Evolutionary conservation across 2,888 invertebrate species (phyloP).

Genomic region (Eristalis pertinax): DNA sequence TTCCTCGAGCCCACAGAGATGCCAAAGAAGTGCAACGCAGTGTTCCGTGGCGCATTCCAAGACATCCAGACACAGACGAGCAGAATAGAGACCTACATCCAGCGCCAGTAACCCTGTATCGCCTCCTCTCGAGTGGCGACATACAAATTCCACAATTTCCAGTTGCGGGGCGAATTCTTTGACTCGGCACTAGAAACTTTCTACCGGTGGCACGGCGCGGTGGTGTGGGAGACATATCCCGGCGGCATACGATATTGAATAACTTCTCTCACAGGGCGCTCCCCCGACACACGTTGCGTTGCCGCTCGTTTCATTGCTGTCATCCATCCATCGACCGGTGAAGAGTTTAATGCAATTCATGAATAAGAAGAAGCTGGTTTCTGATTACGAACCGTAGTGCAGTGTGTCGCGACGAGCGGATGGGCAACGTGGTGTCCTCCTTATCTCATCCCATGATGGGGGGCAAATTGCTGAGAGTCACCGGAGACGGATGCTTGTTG

Average conservation of each 20-base stretch:
- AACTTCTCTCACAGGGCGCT: background rate
- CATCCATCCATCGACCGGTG: background rate
- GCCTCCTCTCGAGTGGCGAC: background rate
- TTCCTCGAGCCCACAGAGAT: background rate
- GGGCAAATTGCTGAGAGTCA: background rate
- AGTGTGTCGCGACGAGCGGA: background rate
- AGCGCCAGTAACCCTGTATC: background rate
- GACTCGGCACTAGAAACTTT: background rate
- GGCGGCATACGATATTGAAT: background rate
- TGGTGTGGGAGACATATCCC: background rate
- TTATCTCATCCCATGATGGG: background rate
- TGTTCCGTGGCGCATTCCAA: background rate
- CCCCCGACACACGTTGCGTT: background rate
- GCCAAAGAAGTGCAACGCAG: background rate
- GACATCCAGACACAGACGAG: background rate
- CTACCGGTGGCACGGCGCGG: background rate
- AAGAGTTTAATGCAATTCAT: background rate
- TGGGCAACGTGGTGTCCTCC: background rate
- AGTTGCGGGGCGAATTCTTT: background rate
- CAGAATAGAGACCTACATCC: background rate
- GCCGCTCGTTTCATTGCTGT: background rate
- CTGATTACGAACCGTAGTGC: background rate
- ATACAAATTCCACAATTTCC: background rate
- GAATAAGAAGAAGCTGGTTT: background rate
- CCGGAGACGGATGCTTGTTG: background rate